These are phyloP conservation scores for Lamellibrachia satsuma DNA, from an alignment of 2,888 invertebrate genomes.

Conservation along the genomic window DNA sequence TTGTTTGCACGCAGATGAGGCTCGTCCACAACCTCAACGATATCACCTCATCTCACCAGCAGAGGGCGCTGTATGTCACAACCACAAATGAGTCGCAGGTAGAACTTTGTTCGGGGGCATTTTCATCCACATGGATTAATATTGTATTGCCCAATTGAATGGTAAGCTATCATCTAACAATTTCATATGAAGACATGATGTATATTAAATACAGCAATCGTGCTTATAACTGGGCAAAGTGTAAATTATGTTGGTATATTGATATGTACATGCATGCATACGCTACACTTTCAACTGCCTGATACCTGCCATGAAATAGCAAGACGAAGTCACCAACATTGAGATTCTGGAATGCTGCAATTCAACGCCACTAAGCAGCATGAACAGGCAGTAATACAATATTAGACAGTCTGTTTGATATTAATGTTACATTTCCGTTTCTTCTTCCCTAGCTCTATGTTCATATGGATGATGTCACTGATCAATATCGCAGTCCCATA, in stretches of 20 bases:
- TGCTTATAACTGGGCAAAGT: too few relatives aligned
- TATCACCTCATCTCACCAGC: neutral
- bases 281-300: too few relatives aligned
- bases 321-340: too few relatives aligned
- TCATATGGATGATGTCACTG: neutral
- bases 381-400: neutral
- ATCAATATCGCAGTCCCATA: neutral
- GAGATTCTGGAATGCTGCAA: too few relatives aligned
- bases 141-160: neutral
- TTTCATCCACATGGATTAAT: too few relatives aligned
- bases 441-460: neutral
- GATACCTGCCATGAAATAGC: too few relatives aligned
- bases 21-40: neutral
- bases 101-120: neutral
- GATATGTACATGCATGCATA: too few relatives aligned
- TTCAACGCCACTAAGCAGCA: neutral
- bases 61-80: neutral
- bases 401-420: neutral
- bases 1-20: neutral
- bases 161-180: neutral
- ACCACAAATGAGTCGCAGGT: conserved; percentile 6
- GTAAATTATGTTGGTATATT: too few relatives aligned
- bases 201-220: too few relatives aligned
- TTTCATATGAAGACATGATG: too few relatives aligned
- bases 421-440: neutral